Conservation (phyloP, 2,113 vertebrate species). For the Aspidoscelis tigris region DNA sequence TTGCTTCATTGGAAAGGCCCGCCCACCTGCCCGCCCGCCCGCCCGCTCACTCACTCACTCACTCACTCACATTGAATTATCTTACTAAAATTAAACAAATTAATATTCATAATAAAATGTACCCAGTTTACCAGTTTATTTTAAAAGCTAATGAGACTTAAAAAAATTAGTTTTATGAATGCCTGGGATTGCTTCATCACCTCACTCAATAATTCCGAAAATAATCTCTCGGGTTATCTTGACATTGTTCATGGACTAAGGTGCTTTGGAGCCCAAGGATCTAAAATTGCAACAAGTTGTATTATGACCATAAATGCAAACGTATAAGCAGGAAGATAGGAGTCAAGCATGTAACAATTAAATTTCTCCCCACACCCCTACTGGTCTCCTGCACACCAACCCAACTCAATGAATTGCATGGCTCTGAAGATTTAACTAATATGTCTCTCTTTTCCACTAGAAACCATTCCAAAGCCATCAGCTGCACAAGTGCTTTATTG, state of each 20-base stretch:
- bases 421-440: slow-evolving; percentile 12
- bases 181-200: background rate
- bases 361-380: background rate
- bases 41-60: too few species aligned
- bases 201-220: background rate
- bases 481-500: background rate
- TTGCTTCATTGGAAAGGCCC: too few species aligned
- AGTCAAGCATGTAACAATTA: background rate
- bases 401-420: background rate
- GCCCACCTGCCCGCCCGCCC: too few species aligned
- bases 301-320: background rate
- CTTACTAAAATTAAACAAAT: background rate
- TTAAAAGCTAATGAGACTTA: background rate
- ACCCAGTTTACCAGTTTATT: background rate
- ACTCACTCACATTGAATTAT: background rate
- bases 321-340: background rate
- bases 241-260: background rate
- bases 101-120: background rate
- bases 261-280: background rate
- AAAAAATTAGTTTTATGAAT: background rate
- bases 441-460: slow-evolving; percentile 19
- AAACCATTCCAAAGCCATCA: slow-evolving; percentile 20
- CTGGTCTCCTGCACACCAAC: background rate
- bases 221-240: background rate
- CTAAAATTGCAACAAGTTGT: background rate